A percentile compares a stretch with the other conserved stretches of the same genome.
Evolutionary conservation across 37 sponge, comb jelly and placozoan species (phyloP).

Genomic region (Trichoplax adhaerens): DNA sequence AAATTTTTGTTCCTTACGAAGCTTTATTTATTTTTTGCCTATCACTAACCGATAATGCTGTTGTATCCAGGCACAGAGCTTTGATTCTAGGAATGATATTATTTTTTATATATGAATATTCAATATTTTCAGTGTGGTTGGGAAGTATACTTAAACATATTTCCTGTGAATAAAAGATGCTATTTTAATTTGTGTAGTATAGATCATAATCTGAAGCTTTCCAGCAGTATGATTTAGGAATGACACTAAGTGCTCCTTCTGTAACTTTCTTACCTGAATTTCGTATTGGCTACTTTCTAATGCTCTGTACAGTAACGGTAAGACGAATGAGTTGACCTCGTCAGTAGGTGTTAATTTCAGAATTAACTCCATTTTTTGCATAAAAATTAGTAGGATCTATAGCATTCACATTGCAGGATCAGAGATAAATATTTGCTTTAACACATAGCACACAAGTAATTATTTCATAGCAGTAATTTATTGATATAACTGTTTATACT

Average conservation of each 20-base stretch:
- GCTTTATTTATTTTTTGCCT: not conserved
- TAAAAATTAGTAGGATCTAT: slow-evolving; percentile 50
- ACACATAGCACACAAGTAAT: slow-evolving; percentile 4
- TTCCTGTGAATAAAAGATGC: slow-evolving; percentile 26
- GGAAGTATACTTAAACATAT: slow-evolving; percentile 61
- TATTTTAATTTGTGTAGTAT: not conserved
- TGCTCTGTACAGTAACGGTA: slow-evolving; percentile 49
- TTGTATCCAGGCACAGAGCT: slow-evolving; percentile 12
- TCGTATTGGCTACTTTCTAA: slow-evolving; percentile 25
- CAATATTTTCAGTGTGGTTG: slow-evolving; percentile 47
- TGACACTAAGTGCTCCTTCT: not conserved
- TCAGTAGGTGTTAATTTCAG: slow-evolving; percentile 48
- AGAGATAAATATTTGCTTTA: not conserved
- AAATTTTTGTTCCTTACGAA: not conserved
- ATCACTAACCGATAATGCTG: slow-evolving; percentile 27
- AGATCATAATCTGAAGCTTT: not conserved
- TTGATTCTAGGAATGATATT: slow-evolving; percentile 45
- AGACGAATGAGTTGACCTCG: slow-evolving; percentile 24
- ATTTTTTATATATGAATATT: slow-evolving; percentile 64
- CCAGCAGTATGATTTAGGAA: not conserved
- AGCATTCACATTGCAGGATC: not conserved
- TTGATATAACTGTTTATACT: too few relatives aligned
- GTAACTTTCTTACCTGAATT: slow-evolving; percentile 31
- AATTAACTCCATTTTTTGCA: slow-evolving; percentile 71
- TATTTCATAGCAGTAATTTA: not conserved